Base-by-base conservation (phyloP, 2,113 vertebrate species). In the Syrmaticus mikado region DNA sequence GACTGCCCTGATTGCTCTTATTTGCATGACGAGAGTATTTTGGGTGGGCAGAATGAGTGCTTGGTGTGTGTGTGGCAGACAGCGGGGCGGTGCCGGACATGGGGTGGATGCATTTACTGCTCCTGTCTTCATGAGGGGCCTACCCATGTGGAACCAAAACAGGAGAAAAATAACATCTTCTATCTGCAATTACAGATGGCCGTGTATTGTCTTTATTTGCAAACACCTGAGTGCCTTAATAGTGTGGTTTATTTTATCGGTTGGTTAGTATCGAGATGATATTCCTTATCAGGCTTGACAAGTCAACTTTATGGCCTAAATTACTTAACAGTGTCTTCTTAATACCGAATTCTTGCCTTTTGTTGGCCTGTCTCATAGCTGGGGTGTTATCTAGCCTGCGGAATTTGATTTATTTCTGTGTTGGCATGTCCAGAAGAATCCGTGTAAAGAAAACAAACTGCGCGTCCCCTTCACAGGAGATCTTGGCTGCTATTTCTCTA, bases 401-500 rank as follows among this genome's bases (percentile, higher is more conserved):
- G 85, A 95, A 94, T 95, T 90, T 90, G 93, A 95, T 94, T 95
- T 88, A 90, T 94, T 93, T 91, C 92, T 86, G 61, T 55, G 82
- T 83, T 70, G 91, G 76, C 80, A 66, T 84, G 92, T 95, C 96
- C 93, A 86, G 85, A 83, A 83, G 66, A 76, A 88, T 86, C 89
- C 5, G 0, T 53, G 85, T 84, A 78, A 94, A 68, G 90, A 90
- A 95, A 95, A 94, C 93, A 95, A 95, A 86, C 87, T 72, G 83
- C 80, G 9, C 34, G 85, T 87, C 91, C 93, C 93, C 87, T 95
- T 94, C 79, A 36, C 76, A 46, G 89, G 91, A 83, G 90, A 91
- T 94, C 85, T 94, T 92, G 92, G 94, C 93, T 82, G 93, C 91
- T 93, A 6, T 94, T 96, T 95, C 93, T 90, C 93, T 91, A n/a